Evolutionary conservation across 2,888 invertebrate species (phyloP).

Genomic region (Barypeithes pellucidus): DNA sequence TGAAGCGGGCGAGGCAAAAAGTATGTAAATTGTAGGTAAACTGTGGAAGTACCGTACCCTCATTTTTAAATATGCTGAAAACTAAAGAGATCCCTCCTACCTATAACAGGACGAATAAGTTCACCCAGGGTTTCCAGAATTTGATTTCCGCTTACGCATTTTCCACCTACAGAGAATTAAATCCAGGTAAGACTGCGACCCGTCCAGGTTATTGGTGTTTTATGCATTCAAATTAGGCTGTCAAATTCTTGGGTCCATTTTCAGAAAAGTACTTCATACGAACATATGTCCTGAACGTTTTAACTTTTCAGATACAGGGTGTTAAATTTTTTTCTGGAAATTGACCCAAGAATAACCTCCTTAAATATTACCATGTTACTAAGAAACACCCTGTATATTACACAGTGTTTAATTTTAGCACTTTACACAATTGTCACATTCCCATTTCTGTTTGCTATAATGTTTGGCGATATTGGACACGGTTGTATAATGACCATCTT

Average conservation of each 20-base stretch:
- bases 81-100: constrained; percentile 81
- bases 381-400: too few relatives aligned
- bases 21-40: constrained; percentile 21
- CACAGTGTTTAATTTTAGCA: constrained; percentile 59
- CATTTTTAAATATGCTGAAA: constrained; percentile 82
- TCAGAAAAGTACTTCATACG: too few relatives aligned
- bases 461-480: constrained; percentile 97
- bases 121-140: constrained; percentile 82
- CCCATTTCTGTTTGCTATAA: constrained; percentile 95
- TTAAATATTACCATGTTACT: too few relatives aligned
- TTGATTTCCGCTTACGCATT: constrained; percentile 85
- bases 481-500: constrained; percentile 87
- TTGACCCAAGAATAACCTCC: too few relatives aligned
- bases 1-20: background rate
- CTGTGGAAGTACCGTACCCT: constrained; percentile 79
- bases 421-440: constrained; percentile 84
- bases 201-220: too few relatives aligned
- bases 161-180: constrained; percentile 82
- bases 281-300: too few relatives aligned
- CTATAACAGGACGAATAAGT: constrained; percentile 82
- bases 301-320: too few relatives aligned
- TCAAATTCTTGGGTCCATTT: too few relatives aligned
- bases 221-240: too few relatives aligned
- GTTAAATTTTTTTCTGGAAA: too few relatives aligned
- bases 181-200: constrained; percentile 73